Base-by-base conservation (phyloP, 2,888 invertebrate genomes). In the Conistra vaccinii region DNA sequence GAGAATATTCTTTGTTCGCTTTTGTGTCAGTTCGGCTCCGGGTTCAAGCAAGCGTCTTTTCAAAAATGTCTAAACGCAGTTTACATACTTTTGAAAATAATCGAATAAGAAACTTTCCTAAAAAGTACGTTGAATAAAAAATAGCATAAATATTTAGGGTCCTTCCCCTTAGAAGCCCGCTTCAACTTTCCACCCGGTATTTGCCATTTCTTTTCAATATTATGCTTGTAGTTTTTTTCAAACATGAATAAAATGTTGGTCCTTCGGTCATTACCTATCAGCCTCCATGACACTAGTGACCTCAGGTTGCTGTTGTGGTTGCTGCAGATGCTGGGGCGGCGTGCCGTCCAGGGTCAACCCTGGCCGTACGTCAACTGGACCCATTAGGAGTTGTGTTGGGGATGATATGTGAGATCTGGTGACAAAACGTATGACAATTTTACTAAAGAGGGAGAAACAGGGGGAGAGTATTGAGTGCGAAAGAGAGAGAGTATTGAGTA, bases 251-350 rank as follows among this genome's bases (percentile, higher is more conserved):
- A 35, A 35, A 35, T 35, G 3, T 35, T 35, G 57, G 57, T 58
- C 2, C 9, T 63, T 53, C 1, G 6, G 9, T 74, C 1, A 69
- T 76, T 88, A 96, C 96, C 96, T 96, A 76, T 96, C 96, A 80
- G 96, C 96, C 78, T 96, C 96, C 96, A 96, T 96, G 48, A 96
- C 90, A 87, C 96, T 96, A 57, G 96, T 96, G 83, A 96, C 90
- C 87, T 96, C 96, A 4, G 93, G 94, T 78, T 96, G 95, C 78
- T 96, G 96, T 0, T 89, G 92, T 0, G 94, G 93, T 73, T 95
- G 96, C 83, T 95, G 96, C 39, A 94, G 73, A 35, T 95, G 96
- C 68, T 95, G 95, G 0, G 95, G 94, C 0, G 95, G 94, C 0
- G 95, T 95, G 0, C 96, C 96, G 23, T 96, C 95, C 71, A 96